These are phyloP conservation scores for Trimorus sp. DNA, from an alignment of 2,888 invertebrate species.

Conservation along the genomic window DNA sequence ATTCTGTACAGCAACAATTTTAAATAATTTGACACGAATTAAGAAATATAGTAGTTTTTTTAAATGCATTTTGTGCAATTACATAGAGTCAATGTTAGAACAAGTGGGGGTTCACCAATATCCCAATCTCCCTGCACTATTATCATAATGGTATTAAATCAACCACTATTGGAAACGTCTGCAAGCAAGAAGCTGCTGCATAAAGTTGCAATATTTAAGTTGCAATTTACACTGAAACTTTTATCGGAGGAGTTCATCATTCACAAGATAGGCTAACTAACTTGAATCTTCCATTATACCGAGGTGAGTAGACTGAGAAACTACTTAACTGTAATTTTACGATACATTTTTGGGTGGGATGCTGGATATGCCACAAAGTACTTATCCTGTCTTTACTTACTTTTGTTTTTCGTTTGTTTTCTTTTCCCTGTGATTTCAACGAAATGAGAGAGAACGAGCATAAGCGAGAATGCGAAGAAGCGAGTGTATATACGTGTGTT, in stretches of 20 bases:
- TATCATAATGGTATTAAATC: constrained; percentile 42
- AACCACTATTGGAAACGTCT: constrained; percentile 67
- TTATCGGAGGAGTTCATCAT: constrained; percentile 79
- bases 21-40: too few relatives aligned
- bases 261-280: constrained; percentile 80
- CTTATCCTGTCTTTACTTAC: too few relatives aligned
- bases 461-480: too few relatives aligned
- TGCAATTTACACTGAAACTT: constrained; percentile 75
- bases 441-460: too few relatives aligned
- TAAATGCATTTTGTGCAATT: neutral
- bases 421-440: too few relatives aligned
- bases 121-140: constrained; percentile 27
- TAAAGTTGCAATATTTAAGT: constrained; percentile 70
- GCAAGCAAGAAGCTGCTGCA: constrained; percentile 69
- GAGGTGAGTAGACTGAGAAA: constrained; percentile 81
- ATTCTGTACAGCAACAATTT: too few relatives aligned
- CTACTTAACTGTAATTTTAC: constrained; percentile 77
- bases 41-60: neutral
- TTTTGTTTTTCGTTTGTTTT: too few relatives aligned
- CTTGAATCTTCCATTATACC: constrained; percentile 80
- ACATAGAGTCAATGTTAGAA: constrained; percentile 1
- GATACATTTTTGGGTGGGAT: constrained; percentile 77
- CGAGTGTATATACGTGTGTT: too few relatives aligned
- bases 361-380: neutral
- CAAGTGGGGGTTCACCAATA: neutral